These are phyloP conservation scores for Tetrapedia diversipes DNA, from an alignment of 2,888 invertebrate genomes.

Conservation along the genomic window DNA sequence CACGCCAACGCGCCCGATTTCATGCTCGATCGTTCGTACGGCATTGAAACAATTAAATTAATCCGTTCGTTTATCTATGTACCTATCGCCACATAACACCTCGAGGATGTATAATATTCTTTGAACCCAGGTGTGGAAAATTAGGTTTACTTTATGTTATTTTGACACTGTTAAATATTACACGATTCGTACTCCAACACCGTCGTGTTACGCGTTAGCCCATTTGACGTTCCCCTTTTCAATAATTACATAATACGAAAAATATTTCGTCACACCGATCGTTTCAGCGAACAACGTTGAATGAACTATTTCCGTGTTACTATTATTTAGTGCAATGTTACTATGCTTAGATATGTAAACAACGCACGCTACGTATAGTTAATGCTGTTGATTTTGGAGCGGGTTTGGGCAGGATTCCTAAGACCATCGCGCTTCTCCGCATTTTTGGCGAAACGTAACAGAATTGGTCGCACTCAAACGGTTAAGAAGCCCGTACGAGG, in stretches of 20 bases:
- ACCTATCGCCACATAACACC: constrained; percentile 5
- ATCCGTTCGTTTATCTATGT: constrained; percentile 26
- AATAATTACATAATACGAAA: too few species aligned
- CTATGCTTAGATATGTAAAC: constrained; percentile 4
- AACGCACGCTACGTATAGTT: neutral
- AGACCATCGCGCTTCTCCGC: too few species aligned
- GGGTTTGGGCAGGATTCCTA: too few species aligned
- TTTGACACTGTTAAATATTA: neutral
- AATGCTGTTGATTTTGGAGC: constrained; percentile 13
- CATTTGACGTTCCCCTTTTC: too few species aligned
- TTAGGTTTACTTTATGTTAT: neutral
- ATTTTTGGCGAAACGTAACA: too few species aligned
- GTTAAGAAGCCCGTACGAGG: too few species aligned
- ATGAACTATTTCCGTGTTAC: neutral
- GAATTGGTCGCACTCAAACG: too few species aligned
- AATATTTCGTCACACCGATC: neutral
- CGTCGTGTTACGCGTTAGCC: too few species aligned
- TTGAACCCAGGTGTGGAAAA: neutral
- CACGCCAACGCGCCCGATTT: constrained; percentile 36
- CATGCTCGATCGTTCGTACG: constrained; percentile 36
- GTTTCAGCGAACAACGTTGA: neutral
- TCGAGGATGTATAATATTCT: neutral
- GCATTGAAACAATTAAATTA: constrained; percentile 38
- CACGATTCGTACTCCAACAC: too few species aligned
- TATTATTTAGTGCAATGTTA: neutral